A percentile compares a stretch with the other conserved stretches of the same genome.
These are phyloP conservation scores for Drosophila pullipes DNA, from an alignment of 2,888 invertebrate species.

Conservation along the genomic window DNA sequence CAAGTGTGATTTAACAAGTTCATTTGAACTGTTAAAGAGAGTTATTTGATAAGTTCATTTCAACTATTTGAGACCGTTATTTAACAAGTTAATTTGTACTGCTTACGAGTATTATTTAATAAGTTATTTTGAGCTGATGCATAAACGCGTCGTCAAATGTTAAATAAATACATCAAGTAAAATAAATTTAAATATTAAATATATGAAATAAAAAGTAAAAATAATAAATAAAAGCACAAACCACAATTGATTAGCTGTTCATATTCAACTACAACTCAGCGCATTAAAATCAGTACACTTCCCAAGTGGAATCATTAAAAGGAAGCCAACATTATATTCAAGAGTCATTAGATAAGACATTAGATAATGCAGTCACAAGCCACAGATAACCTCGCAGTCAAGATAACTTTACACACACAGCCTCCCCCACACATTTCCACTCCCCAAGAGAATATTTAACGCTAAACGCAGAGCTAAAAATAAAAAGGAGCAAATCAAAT, in stretches of 20 bases:
- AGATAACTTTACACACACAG: slow-evolving; percentile 7
- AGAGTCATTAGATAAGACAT: background rate
- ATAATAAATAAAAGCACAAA: background rate
- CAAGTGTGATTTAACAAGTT: background rate
- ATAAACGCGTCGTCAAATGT: background rate
- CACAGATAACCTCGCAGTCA: slow-evolving; percentile 12
- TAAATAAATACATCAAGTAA: background rate
- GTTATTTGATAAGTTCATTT: no score
- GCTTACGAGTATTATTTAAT: background rate
- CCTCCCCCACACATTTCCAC: background rate
- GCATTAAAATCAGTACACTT: background rate
- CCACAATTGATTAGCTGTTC: background rate
- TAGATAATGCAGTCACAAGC: slow-evolving; percentile 1
- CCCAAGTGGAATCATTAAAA: background rate
- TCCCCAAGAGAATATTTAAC: slow-evolving; percentile 28
- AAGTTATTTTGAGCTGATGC: background rate
- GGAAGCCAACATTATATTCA: background rate
- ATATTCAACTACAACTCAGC: background rate
- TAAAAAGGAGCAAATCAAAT: slow-evolving; percentile 74
- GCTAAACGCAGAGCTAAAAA: slow-evolving; percentile 62
- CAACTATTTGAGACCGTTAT: background rate
- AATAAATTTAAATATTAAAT: background rate
- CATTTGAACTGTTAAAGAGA: no score
- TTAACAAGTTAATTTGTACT: background rate
- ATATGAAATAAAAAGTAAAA: background rate